Conservation (phyloP, 2,797 vertebrate species). For the Picus viridis region DNA sequence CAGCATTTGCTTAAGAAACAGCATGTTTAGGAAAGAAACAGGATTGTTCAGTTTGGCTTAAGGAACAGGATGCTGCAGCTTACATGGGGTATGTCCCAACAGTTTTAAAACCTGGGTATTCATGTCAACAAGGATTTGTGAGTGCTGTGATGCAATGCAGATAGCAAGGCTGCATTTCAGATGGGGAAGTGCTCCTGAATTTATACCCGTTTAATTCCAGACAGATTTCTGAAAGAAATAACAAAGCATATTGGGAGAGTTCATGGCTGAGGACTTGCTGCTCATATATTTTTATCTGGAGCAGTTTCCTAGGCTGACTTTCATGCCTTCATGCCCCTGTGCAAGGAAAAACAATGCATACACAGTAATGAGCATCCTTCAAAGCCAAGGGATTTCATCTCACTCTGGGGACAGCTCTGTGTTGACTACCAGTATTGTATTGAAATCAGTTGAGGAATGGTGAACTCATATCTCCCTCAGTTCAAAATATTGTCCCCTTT, state of each 20-base stretch:
- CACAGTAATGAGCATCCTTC: neutral
- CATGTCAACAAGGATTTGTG: neutral
- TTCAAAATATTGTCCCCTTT: neutral
- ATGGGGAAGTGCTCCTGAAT: neutral
- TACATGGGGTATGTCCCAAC: neutral
- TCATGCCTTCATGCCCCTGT: neutral
- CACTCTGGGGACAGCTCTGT: neutral
- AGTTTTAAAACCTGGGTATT: neutral
- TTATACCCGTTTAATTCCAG: neutral
- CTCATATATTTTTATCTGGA: neutral
- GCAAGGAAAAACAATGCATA: neutral
- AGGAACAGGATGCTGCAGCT: neutral
- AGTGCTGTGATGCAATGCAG: neutral
- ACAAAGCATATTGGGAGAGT: fast-evolving
- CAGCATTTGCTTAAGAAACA: neutral
- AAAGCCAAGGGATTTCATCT: neutral
- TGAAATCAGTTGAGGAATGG: neutral
- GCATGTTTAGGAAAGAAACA: too few relatives aligned
- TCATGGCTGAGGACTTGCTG: neutral
- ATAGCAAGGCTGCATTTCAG: neutral
- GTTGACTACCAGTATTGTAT: neutral
- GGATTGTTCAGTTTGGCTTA: neutral
- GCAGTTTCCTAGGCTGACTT: neutral
- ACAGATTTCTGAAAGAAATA: neutral
- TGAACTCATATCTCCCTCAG: neutral